Evolutionary conservation across 2,797 vertebrate species (phyloP).

Genomic region (Danio albolineatus): DNA sequence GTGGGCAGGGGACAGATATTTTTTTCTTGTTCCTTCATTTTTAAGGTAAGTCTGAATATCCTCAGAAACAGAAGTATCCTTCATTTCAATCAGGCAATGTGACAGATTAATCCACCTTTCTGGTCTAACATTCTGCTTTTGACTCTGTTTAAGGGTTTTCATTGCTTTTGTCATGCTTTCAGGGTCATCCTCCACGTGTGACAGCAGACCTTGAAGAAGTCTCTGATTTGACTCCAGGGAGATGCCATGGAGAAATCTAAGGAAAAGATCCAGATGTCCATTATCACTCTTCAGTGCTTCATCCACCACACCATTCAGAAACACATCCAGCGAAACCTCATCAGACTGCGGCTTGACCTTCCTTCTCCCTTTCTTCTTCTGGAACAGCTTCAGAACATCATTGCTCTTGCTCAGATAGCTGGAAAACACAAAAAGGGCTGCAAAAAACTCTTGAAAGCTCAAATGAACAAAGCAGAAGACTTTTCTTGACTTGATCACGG

Average conservation of each 20-base stretch:
- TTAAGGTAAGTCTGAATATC: conserved; percentile 26
- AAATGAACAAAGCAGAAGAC: conserved; percentile 53
- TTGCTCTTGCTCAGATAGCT: conserved; percentile 33
- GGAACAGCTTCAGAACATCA: conserved; percentile 5
- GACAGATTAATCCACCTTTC: conserved; percentile 50
- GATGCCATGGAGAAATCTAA: conserved; percentile 45
- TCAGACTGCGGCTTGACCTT: background rate
- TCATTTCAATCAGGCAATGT: conserved; percentile 49
- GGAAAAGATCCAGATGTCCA: conserved; percentile 42
- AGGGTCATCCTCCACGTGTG: background rate
- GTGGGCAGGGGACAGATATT: conserved; percentile 16
- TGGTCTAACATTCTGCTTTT: conserved; percentile 32
- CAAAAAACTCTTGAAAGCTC: conserved; percentile 53
- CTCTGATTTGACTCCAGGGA: conserved; percentile 25
- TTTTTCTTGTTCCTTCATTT: background rate
- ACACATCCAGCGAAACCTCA: conserved; percentile 13
- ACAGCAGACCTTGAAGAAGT: conserved; percentile 28
- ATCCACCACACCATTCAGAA: conserved; percentile 26
- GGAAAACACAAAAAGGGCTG: conserved; percentile 31
- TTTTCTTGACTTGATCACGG: conserved; percentile 12
- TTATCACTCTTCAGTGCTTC: conserved; percentile 32
- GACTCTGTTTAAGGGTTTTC: conserved; percentile 29
- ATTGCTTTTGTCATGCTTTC: conserved; percentile 35
- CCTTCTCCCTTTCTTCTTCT: conserved; percentile 1
- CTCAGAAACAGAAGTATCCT: conserved; percentile 27